Base-by-base conservation (phyloP, 2,888 invertebrate genomes). In the Acanthosepion pharaonis region DNA sequence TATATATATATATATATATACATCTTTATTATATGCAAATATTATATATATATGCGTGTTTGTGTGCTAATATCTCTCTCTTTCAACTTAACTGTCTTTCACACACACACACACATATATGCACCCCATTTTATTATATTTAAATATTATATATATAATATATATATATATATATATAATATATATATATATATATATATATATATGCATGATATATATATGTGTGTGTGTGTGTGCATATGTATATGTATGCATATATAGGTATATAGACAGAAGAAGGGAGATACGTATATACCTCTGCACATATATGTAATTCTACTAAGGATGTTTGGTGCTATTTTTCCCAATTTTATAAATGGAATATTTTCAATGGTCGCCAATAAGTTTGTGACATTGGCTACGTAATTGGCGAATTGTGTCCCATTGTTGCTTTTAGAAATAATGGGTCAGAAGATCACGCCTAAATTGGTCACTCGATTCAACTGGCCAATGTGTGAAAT, bases 121-220 rank as follows among this genome's bases (percentile, higher is more conserved):
- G 42, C 42, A 42, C 42, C 42, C 42, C 1, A 1, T 2, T 42
- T 42, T 42, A 42, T 42, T 42, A 42, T 42, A 42, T 42, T 2
- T 42, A 42, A 42, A 42, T 42, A 42, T 42, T 42, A 42, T 42
- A 42, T 42, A 42, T 42, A 91, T 91, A 91, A 33, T 33, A 33
- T 33, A 33, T 6, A 51, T 51, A 51, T 51, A 91, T 91, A 91
- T 91, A 91, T 91, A 91, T 91, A 91, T 91, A 91, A 91, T 91
- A 91, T 91, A 91, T 91, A 91, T 91, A 91, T 33, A 91, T 33
- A 91, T 42, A 91, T 91, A 91, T 91, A 91, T 91, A 91, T 91
- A 91, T n/a, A 91, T n/a, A 91, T 33, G 8, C 0, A 91, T 11
- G 0, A 51, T 51, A 51, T 51, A 51, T 15, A 15, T 51, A 8